phyloP scores from a whole-genome alignment of 2,888 invertebrate genomes.

The Megamerina dolium region DNA sequence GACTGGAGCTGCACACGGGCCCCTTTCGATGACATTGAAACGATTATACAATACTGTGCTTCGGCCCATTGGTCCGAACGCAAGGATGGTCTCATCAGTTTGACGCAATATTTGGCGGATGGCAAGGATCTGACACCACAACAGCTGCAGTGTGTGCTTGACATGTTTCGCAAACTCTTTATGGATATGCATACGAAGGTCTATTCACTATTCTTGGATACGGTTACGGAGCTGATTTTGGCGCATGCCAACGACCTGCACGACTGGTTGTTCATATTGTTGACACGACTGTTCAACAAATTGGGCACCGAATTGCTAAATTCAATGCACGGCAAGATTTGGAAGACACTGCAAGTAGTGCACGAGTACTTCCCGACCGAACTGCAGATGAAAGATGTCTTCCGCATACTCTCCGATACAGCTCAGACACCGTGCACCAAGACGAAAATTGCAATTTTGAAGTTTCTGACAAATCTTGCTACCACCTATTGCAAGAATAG shows the following conservation, averaged over 20 bases:
- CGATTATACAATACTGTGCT: conserved; percentile 81
- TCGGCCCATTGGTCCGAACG: conserved; percentile 91
- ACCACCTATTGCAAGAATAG: conserved; percentile 56
- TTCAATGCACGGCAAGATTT: conserved; percentile 86
- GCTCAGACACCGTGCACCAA: conserved; percentile 86
- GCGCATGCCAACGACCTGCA: conserved; percentile 81
- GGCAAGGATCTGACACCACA: conserved; percentile 55
- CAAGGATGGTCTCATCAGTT: conserved; percentile 83
- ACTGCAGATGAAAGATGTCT: conserved; percentile 60
- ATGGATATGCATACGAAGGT: conserved; percentile 95
- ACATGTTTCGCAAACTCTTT: conserved; percentile 93
- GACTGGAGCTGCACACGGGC: conserved; percentile 58
- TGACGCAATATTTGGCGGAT: conserved; percentile 63
- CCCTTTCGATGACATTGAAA: conserved; percentile 69
- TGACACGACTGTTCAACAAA: conserved; percentile 81
- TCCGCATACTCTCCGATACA: conserved; percentile 79
- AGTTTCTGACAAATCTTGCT: conserved; percentile 65
- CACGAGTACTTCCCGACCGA: conserved; percentile 64
- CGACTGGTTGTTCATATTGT: conserved; percentile 88
- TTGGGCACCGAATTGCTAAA: conserved; percentile 85
- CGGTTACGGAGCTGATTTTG: conserved; percentile 81
- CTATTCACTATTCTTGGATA: conserved; percentile 87
- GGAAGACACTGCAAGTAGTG: conserved; percentile 74
- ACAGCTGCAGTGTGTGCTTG: conserved; percentile 76
- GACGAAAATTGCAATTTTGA: conserved; percentile 70